phyloP scores from a whole-genome alignment of 2,888 invertebrate genomes.

The Pseudanteris insignis region DNA sequence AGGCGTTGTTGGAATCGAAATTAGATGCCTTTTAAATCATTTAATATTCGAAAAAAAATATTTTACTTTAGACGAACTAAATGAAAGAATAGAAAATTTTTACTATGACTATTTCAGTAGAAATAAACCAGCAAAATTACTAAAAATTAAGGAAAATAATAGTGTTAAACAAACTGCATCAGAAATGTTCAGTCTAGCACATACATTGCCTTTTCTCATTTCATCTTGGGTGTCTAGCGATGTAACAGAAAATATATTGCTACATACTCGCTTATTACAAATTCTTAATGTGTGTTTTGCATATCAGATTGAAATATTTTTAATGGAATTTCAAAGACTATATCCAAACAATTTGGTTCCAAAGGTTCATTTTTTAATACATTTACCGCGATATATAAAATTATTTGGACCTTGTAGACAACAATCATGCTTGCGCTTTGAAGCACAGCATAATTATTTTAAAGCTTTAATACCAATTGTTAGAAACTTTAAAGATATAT shows the following conservation, averaged over 20 bases:
- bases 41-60: neutral
- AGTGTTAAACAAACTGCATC: conserved; percentile 26
- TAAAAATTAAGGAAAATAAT: neutral
- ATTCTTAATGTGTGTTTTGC: conserved; percentile 5
- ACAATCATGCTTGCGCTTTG: too few relatives aligned
- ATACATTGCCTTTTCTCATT: conserved; percentile 1
- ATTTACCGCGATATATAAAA: too few relatives aligned
- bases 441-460: too few relatives aligned
- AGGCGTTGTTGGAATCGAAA: conserved; percentile 6
- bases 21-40: conserved; percentile 6
- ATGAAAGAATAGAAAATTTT: conserved; percentile 15
- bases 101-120: conserved; percentile 23
- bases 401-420: too few relatives aligned
- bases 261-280: neutral
- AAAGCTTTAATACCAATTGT: too few relatives aligned
- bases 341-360: too few relatives aligned
- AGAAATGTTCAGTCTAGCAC: conserved; percentile 1
- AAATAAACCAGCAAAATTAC: conserved; percentile 30
- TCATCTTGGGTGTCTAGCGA: neutral
- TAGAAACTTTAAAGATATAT: too few relatives aligned
- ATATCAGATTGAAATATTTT: conserved; percentile 9
- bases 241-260: neutral
- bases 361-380: too few relatives aligned
- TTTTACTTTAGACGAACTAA: neutral
- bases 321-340: too few relatives aligned